Conservation (phyloP, 2,797 vertebrate genomes). For the Myripristis jacobus region DNA sequence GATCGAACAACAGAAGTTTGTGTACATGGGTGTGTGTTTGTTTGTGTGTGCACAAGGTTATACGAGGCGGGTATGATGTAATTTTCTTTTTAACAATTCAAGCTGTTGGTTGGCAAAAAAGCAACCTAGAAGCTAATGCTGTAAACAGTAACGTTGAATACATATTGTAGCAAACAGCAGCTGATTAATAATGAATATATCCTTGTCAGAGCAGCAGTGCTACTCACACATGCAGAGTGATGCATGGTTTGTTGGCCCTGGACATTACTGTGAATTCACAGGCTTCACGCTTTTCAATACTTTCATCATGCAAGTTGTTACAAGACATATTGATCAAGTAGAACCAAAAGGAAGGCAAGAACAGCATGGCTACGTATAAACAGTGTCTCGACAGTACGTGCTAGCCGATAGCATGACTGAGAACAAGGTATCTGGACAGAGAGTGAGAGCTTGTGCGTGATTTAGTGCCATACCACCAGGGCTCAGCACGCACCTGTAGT, state of each 20-base stretch:
- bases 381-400: constrained; percentile 14
- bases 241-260: constrained; percentile 28
- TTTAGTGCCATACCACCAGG: constrained; percentile 47
- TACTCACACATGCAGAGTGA: constrained; percentile 47
- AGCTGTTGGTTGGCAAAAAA: constrained; percentile 58
- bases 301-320: constrained; percentile 22
- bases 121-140: constrained; percentile 55
- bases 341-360: constrained; percentile 9
- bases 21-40: constrained; percentile 2
- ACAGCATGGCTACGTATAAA: constrained; percentile 6
- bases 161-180: constrained; percentile 46
- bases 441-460: constrained; percentile 33
- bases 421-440: constrained; percentile 11
- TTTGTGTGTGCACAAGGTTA: constrained; percentile 23
- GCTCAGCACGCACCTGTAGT: constrained; percentile 70
- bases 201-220: constrained; percentile 30
- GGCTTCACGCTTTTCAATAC: constrained; percentile 29
- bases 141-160: constrained; percentile 54
- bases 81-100: constrained; percentile 41
- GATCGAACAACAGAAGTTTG: constrained; percentile 6
- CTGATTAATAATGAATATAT: constrained; percentile 69
- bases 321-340: constrained; percentile 25
- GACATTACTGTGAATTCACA: constrained; percentile 31
- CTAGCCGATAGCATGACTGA: constrained; percentile 9
- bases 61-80: constrained; percentile 61